A percentile compares a stretch with the other conserved stretches of the same genome.
These are phyloP conservation scores for Anseranas semipalmata DNA, from an alignment of 2,113 vertebrate species.

Conservation along the genomic window DNA sequence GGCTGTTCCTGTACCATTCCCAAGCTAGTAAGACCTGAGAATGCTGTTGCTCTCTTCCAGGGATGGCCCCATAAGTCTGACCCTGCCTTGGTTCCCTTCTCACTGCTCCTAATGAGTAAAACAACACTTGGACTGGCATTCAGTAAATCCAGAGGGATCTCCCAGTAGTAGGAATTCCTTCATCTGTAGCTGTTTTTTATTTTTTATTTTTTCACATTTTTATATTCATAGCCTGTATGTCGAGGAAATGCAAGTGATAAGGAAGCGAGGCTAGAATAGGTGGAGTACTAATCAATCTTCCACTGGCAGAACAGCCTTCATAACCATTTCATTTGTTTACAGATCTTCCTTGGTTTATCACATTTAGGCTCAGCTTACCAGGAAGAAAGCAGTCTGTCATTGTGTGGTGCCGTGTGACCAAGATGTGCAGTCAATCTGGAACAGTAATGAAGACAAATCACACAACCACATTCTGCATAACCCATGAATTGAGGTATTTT, in stretches of 20 bases:
- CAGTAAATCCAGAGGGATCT: not conserved
- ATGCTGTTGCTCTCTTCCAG: not conserved
- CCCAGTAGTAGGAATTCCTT: not conserved
- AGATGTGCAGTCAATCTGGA: not conserved
- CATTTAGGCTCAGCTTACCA: not conserved
- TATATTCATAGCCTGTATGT: not conserved
- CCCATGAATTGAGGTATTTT: not conserved
- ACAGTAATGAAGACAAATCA: not conserved
- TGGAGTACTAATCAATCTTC: not conserved
- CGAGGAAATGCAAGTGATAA: not conserved
- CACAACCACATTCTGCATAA: not conserved
- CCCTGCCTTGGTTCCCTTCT: not conserved
- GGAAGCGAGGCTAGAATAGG: not conserved
- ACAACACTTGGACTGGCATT: not conserved
- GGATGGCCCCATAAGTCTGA: not conserved
- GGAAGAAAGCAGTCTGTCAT: not conserved
- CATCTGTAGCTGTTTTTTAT: not conserved
- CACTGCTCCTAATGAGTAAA: not conserved
- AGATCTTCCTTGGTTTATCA: not conserved
- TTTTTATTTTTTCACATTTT: not conserved
- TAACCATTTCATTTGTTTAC: not conserved
- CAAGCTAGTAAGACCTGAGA: not conserved
- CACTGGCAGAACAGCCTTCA: not conserved
- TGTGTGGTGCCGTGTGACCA: not conserved
- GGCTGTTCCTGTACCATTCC: not conserved